These are phyloP conservation scores for Thamnophis sirtalis DNA, from an alignment of 2,113 vertebrate genomes.

Conservation along the genomic window DNA sequence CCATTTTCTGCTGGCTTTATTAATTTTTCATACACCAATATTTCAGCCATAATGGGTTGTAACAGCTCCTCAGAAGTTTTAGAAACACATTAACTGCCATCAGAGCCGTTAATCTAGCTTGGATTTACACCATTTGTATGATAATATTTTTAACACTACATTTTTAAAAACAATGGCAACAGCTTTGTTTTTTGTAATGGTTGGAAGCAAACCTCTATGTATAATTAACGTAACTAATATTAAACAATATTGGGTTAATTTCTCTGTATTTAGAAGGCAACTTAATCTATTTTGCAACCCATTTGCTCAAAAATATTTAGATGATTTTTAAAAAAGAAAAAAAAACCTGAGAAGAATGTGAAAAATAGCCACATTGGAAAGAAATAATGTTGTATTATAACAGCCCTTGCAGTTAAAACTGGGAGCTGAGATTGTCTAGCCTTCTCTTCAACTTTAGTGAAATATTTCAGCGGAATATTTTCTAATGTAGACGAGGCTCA, in stretches of 20 bases:
- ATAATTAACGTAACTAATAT: conserved; percentile 29
- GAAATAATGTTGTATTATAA: neutral
- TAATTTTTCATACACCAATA: conserved; percentile 70
- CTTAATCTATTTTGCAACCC: conserved; percentile 36
- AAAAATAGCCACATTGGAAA: neutral
- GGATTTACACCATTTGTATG: conserved; percentile 40
- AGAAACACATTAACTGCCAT: conserved; percentile 59
- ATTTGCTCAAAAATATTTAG: neutral
- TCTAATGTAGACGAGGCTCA: neutral
- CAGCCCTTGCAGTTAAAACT: neutral
- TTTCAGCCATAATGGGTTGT: conserved; percentile 61
- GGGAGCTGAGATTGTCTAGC: neutral
- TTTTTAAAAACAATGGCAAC: conserved; percentile 38
- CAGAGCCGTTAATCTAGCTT: conserved; percentile 41
- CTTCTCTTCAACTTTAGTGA: neutral
- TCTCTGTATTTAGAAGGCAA: conserved; percentile 42
- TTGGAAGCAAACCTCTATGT: conserved; percentile 21
- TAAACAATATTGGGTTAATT: conserved; percentile 32
- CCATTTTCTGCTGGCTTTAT: conserved; percentile 64
- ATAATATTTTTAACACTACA: conserved; percentile 17
- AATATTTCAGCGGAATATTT: neutral
- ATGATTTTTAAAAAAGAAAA: neutral
- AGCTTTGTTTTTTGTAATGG: conserved; percentile 8
- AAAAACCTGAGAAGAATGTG: neutral
- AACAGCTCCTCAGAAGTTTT: conserved; percentile 62